Evolutionary conservation across 2,797 vertebrate species (phyloP).

Genomic region (Microctenopoma lineatum): DNA sequence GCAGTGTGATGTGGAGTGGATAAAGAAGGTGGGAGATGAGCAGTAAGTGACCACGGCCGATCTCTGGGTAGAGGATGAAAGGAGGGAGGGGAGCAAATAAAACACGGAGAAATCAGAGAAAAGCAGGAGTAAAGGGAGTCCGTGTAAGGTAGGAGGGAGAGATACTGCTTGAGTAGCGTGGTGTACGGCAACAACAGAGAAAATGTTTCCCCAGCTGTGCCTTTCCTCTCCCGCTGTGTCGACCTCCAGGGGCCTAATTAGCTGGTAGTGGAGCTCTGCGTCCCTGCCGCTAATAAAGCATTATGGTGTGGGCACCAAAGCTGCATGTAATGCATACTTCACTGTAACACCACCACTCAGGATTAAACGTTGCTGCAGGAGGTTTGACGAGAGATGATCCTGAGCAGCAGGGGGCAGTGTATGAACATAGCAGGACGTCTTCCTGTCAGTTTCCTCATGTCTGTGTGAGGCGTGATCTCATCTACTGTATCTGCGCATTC

Average conservation of each 20-base stretch:
- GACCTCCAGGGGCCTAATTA: conserved; percentile 48
- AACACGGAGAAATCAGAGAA: not conserved
- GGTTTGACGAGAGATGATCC: not conserved
- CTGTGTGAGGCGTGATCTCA: not conserved
- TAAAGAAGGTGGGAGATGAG: conserved; percentile 97
- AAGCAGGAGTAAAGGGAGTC: not conserved
- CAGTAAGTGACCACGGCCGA: conserved; percentile 89
- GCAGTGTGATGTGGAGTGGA: conserved; percentile 96
- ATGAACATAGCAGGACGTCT: conserved; percentile 28
- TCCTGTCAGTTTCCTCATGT: conserved; percentile 37
- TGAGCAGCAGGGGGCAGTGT: conserved; percentile 81
- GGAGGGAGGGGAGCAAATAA: not conserved
- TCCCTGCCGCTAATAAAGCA: not conserved
- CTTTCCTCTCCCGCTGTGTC: conserved; percentile 6
- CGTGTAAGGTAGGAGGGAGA: not conserved
- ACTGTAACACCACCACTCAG: not conserved
- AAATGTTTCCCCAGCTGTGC: conserved; percentile 6
- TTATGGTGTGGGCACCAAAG: not conserved
- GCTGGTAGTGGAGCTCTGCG: conserved; percentile 12
- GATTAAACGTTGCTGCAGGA: not conserved
- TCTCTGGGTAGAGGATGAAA: not conserved
- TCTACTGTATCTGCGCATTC: not conserved
- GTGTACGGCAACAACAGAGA: not conserved
- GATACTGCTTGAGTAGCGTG: not conserved
- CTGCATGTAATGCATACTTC: not conserved